Evolutionary conservation across 2,113 vertebrate genomes (phyloP).

Genomic region (Embiotoca jacksoni): DNA sequence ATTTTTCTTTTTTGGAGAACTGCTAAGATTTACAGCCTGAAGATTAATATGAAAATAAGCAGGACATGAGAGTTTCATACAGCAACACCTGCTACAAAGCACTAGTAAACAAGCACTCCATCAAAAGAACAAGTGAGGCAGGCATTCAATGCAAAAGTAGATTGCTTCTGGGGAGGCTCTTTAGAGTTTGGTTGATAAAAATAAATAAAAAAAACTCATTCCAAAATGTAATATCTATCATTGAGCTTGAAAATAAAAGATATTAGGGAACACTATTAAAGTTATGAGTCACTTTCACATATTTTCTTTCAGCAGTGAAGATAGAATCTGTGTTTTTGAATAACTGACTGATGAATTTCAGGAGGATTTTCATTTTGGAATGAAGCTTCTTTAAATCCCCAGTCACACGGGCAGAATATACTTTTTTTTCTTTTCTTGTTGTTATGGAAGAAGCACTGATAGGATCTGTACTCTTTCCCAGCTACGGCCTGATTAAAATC

Average conservation of each 20-base stretch:
- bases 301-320: constrained; percentile 16
- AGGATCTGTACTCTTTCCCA: not conserved
- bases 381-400: not conserved
- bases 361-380: constrained; percentile 41
- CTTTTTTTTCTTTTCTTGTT: not conserved
- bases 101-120: constrained; percentile 52
- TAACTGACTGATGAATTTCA: constrained; percentile 37
- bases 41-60: constrained; percentile 40
- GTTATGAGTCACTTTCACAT: constrained; percentile 34
- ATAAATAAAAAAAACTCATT: constrained; percentile 3
- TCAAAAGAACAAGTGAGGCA: constrained; percentile 23
- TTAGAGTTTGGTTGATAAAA: not conserved
- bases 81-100: constrained; percentile 41
- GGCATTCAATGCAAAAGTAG: constrained; percentile 20
- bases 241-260: constrained; percentile 21
- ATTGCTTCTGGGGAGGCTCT: constrained; percentile 38
- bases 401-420: not conserved
- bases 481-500: not conserved
- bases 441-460: not conserved
- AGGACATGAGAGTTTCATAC: constrained; percentile 29
- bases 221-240: constrained; percentile 30
- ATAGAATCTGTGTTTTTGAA: constrained; percentile 38
- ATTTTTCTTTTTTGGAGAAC: constrained; percentile 4
- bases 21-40: constrained; percentile 22
- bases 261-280: constrained; percentile 37